Evolutionary conservation across 2,797 vertebrate species (phyloP).

Genomic region (Euphonia xanthogaster): DNA sequence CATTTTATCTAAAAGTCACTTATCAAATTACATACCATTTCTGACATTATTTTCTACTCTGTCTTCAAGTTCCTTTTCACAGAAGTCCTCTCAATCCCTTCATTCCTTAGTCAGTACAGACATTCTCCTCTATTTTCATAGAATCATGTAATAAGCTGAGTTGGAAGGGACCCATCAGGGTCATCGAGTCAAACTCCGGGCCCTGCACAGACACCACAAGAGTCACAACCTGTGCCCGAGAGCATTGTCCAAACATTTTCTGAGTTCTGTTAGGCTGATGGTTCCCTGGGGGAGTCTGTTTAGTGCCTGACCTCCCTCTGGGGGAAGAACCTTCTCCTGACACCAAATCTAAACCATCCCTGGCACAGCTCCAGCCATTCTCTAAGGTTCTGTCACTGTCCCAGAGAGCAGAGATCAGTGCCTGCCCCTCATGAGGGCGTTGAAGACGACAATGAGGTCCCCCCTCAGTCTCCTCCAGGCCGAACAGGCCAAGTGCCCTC

Average conservation of each 20-base stretch:
- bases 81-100: background rate
- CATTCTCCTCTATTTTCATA: background rate
- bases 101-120: background rate
- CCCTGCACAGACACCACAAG: background rate
- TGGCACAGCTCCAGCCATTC: background rate
- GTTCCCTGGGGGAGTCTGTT: background rate
- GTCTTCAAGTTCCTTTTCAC: background rate
- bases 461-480: background rate
- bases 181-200: background rate
- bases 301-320: background rate
- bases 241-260: rapidly evolving
- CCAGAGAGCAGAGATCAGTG: background rate
- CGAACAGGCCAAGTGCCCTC: background rate
- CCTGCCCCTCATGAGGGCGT: rapidly evolving
- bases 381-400: rapidly evolving
- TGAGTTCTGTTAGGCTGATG: background rate
- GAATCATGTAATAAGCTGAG: background rate
- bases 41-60: background rate
- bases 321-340: background rate
- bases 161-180: too few relatives aligned
- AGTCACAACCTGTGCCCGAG: too few relatives aligned
- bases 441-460: background rate
- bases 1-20: background rate
- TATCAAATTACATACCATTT: background rate
- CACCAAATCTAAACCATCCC: rapidly evolving